phyloP scores from a whole-genome alignment of 2,797 vertebrate species.

The Pipistrellus kuhlii region DNA sequence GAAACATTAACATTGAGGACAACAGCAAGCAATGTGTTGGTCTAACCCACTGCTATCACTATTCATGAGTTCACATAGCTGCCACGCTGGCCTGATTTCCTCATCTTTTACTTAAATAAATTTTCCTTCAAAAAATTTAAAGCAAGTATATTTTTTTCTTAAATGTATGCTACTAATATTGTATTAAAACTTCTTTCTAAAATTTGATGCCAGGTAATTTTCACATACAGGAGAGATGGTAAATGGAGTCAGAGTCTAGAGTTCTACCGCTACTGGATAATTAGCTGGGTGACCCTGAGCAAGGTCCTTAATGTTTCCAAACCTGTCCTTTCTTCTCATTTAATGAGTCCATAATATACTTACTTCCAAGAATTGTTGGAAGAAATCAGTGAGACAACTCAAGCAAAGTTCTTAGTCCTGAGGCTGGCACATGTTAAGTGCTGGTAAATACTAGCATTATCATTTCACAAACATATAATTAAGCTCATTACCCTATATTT shows the following conservation, averaged over 20 bases:
- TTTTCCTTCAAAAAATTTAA: constrained; percentile 47
- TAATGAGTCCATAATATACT: background rate
- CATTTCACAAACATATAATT: constrained; percentile 66
- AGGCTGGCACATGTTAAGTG: constrained; percentile 37
- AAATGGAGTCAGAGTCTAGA: background rate
- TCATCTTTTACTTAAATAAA: constrained; percentile 20
- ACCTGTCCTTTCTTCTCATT: constrained; percentile 44
- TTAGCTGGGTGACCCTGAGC: constrained; percentile 16
- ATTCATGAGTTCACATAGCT: background rate
- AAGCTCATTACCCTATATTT: constrained; percentile 63
- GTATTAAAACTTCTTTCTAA: constrained; percentile 44
- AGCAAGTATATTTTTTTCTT: background rate
- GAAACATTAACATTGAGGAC: constrained; percentile 14
- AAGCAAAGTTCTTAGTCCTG: constrained; percentile 57
- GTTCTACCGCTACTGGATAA: constrained; percentile 26
- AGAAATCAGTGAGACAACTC: constrained; percentile 54
- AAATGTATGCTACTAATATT: constrained; percentile 24
- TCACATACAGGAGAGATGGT: background rate
- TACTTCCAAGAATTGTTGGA: background rate
- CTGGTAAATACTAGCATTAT: constrained; percentile 63
- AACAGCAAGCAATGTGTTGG: background rate
- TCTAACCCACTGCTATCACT: background rate
- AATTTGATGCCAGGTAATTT: background rate
- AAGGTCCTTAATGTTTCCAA: constrained; percentile 44
- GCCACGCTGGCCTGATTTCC: background rate